Evolutionary conservation across 1,140 invertebrate genomes (phyloP), one percentile per base, ranked within the genome.

Genomic region (Acyrthosiphon pisum): DNA sequence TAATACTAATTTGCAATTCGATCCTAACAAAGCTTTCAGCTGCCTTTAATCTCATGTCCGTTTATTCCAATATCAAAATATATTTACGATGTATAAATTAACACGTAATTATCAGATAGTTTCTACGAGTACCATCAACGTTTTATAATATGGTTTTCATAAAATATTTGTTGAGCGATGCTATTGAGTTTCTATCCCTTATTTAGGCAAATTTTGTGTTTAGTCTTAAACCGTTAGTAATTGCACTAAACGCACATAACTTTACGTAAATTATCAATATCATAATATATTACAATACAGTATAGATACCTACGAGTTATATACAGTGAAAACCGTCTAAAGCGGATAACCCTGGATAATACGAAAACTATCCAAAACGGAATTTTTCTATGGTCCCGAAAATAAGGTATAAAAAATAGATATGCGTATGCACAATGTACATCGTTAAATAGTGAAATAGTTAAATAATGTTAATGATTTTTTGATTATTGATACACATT

Each of bases 1-100:
- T n/a, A n/a, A 76, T 76, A 76, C 60, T 76, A 76, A 76, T 76
- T 76, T 76, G 60, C 30, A 76, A 76, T 76, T 76, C 60, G 14
- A 76, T 76, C 30, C 30, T 76, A n/a, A 76, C n/a, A 76, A 76
- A 76, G 60, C 60, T n/a, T 76, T 76, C 60, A 76, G 60, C 14
- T 76, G 60, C 60, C 18, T 76, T 76, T 76, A 76, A 76, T 76
- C 60, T 76, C n/a, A 35, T 76, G 14, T 35, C 60, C 60, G n/a
- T 76, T 76, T n/a, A 6, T n/a, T 76, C 30, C 60, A 76, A 76
- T 76, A 76, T 76, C 14, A 76, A 76, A 76, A n/a, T 76, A 76
- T 30, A 76, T 76, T 68, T 68, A 68, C 60, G n/a, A 18, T 76
- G 60, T 35, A 76, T 76, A 76, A n/a, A 76, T 76, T 76, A 76